Evolutionary conservation across 2,113 vertebrate species (phyloP), one percentile per base, ranked within the genome.

Genomic region (Cyanistes caeruleus): DNA sequence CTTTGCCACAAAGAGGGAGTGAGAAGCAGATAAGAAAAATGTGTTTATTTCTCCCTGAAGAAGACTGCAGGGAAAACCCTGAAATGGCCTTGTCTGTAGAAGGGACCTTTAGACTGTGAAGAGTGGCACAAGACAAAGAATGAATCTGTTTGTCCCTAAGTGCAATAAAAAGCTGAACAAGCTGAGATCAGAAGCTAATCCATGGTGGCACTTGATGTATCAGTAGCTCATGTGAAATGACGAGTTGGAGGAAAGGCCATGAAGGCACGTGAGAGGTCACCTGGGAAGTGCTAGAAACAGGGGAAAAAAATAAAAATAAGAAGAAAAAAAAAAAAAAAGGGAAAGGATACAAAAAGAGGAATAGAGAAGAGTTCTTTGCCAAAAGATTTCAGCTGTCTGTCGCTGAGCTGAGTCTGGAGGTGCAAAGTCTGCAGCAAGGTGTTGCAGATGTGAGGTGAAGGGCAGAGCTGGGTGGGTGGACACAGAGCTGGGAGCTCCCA

Each of bases 161-260:
- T 86, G 51, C 51, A 67, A 68, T 24, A 64, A 86, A 80, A 7
- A 86, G 72, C 88, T 95, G 93, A 89, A 87, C 87, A 78, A 87
- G 84, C 87, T 39, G 85, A 62, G 83, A 90, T 33, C 79, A 95
- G 95, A 86, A 96, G 88, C 7, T 95, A 90, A 97, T 81, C 60
- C 51, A 11, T 17, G 68, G 13, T 92, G 95, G 83, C 89, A 92
- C 46, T 81, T 93, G 94, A 95, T 55, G 68, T 35, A 70, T 63
- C 95, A 74, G 83, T 5, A 39, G 59, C 37, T 96, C 83, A 92
- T 89, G 76, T 33, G 94, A 86, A 90, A 95, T 78, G 96, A 92
- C 0, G 51, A 92, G 90, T 5, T 55, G 90, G 83, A 90, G 83
- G 64, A 88, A 81, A 95, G 94, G 90, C 83, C 88, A 27, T 4